Base-by-base conservation (phyloP, 2,888 invertebrate genomes). In the Macrosiphum euphorbiae region DNA sequence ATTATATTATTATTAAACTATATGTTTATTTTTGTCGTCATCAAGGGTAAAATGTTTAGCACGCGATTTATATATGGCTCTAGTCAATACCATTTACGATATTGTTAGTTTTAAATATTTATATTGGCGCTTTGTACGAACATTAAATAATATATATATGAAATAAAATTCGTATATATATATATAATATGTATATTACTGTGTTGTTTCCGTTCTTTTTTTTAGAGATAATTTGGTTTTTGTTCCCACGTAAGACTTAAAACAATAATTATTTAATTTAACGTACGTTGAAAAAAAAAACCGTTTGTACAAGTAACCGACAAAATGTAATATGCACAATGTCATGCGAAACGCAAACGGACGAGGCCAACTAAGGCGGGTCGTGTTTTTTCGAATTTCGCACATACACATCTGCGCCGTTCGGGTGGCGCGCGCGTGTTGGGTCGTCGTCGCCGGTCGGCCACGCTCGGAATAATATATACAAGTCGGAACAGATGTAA, bases 31-130 rank as follows among this genome's bases (percentile, higher is more conserved):
- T 91, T 52, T 41, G 84, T 91, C 84, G 52, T 91, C 52, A 35
- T 50, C 52, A 91, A 91, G 91, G 84, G 91, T 84, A 84, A 91
- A 41, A 41, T 91, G 24, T 91, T 91, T 84, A 55, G 91, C 91
- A 28, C 91, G 26, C 84, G 78, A 84, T 91, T 91, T 91, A 90
- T 89, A 58, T 84, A 84, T 84, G 91, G 84, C 90, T 91, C 91
- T 91, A 91, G 91, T 91, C 91, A 91, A 47, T 84, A 84, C 78
- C 91, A 35, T 84, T 91, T 52, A 91, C 78, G 78, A 84, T 61
- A 10, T 67, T 84, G 84, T 91, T 84, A 91, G 91, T 91, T 84
- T 84, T 91, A 52, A 91, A 91, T 84, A 52, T 91, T 91, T 91
- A 84, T 55, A 91, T 52, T 52, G 78, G 52, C 90, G 78, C 50